These are phyloP conservation scores for Chiridota heheva DNA, from an alignment of 35 echinoderm and acorn worm genomes.

Conservation along the genomic window DNA sequence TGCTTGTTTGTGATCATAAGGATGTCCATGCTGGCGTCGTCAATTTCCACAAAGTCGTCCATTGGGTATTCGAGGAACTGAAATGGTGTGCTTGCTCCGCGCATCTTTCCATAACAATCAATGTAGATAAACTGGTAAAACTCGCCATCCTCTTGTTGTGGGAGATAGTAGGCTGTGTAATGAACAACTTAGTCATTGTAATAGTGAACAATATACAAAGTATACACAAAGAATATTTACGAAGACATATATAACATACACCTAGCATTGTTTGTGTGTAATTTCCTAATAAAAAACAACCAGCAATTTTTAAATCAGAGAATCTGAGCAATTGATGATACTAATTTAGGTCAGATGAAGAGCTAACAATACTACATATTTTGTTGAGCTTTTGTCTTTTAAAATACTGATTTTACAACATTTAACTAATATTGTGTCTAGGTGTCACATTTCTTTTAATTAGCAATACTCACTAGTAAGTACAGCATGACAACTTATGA, in stretches of 20 bases:
- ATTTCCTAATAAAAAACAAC: neutral
- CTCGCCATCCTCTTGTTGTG: slow-evolving; percentile 93
- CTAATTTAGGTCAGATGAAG: neutral
- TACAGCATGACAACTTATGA: no score
- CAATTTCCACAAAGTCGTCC: slow-evolving; percentile 89
- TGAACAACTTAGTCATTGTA: neutral
- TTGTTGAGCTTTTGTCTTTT: no score
- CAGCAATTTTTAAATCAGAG: neutral
- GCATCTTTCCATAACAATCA: slow-evolving; percentile 79
- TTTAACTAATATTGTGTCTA: no score
- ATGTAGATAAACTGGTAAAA: slow-evolving; percentile 99
- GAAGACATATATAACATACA: neutral
- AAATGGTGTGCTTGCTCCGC: slow-evolving; percentile 87
- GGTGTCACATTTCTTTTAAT: no score
- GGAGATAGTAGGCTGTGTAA: slow-evolving; percentile 77
- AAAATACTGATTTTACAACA: no score
- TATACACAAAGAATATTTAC: neutral
- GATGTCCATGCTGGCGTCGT: slow-evolving; percentile 74
- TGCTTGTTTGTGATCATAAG: slow-evolving; percentile 86
- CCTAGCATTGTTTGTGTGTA: neutral
- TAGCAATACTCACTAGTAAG: no score
- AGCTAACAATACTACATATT: neutral
- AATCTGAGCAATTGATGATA: neutral
- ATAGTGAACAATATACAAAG: neutral
- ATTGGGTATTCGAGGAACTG: slow-evolving; percentile 71